Evolutionary conservation across 2,797 vertebrate species (phyloP), one percentile per base, ranked within the genome.

Genomic region (Ataeniobius toweri): DNA sequence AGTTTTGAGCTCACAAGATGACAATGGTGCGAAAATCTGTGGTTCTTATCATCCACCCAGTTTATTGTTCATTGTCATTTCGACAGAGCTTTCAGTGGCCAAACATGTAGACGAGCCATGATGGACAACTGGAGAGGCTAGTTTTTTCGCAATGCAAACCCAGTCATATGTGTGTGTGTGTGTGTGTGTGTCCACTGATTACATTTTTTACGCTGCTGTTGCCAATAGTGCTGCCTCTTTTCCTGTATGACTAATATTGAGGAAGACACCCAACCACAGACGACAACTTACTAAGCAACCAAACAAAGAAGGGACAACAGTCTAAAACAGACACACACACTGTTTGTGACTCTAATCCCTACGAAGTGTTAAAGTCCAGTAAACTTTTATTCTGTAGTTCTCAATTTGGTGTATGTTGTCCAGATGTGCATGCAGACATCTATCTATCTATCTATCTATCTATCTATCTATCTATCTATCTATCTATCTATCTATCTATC

Each of bases 271-370:
- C 14, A n/a, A 80, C 76, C 75, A 76, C 80, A 80, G 71, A 80
- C 65, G 39, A 10, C 82, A 14, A 63, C 75, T 89, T 90, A 85
- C 91, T 80, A 79, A 84, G 83, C 46, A 67, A 87, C 39, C 87
- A 71, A 81, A 85, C 86, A 86, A 58, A 79, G 44, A 8, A 31
- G 5, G 1, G 14, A 39, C 31, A 39, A 26, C 79, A 86, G 41
- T 77, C 81, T 80, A 69, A 83, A 82, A 84, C 9, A 14, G 3
- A 22, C 69, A 26, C 22, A 26, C 22, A 14, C 26, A 36, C 69
- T 28, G 2, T 18, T 2, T 26, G 24, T 71, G 44, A 31, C 13
- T 28, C 13, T 28, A 1, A 48, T 26, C 41, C 24, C 44, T 28
- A 48, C 14, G 8, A 36, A 36, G 12, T 13, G 48, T 50, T 50